Evolutionary conservation across 2,888 invertebrate genomes (phyloP).

Genomic region (Hirtodrosophila cameraria): DNA sequence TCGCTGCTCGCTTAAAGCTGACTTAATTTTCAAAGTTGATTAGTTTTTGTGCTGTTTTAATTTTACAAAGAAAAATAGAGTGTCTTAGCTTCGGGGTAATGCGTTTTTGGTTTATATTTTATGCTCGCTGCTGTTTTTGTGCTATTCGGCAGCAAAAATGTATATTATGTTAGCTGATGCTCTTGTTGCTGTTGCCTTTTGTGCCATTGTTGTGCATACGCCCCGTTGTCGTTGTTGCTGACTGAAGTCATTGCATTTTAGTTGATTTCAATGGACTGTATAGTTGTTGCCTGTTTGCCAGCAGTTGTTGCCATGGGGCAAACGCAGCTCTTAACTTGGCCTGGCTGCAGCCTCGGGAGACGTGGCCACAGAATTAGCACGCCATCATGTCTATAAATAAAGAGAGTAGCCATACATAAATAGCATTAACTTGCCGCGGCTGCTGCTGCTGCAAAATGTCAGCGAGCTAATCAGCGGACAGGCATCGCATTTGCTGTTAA

Average conservation of each 20-base stretch:
- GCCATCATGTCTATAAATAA: conserved; percentile 69
- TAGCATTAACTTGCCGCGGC: conserved; percentile 57
- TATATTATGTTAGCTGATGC: conserved; percentile 48
- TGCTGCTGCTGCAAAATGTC: conserved; percentile 60
- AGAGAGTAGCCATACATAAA: conserved; percentile 60
- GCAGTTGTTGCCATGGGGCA: conserved; percentile 34
- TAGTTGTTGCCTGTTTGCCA: conserved; percentile 11
- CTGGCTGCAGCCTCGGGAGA: conserved; percentile 43
- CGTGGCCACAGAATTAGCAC: conserved; percentile 68
- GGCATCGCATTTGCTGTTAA: conserved; percentile 66
- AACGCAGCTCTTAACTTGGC: conserved; percentile 30
- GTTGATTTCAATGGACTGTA: too few species aligned
- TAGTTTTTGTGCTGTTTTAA: not conserved
- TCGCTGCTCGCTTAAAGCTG: not conserved
- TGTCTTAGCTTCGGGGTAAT: conserved; percentile 15
- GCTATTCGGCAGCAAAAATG: conserved; percentile 46
- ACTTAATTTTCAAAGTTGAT: too few species aligned
- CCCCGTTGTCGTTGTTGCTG: conserved; percentile 49
- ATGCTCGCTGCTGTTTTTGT: conserved; percentile 33
- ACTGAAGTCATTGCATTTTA: conserved; percentile 62
- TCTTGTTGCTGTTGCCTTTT: conserved; percentile 38
- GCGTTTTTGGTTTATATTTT: conserved; percentile 7
- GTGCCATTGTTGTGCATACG: conserved; percentile 71
- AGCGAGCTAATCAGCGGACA: conserved; percentile 68
- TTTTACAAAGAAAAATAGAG: conserved; percentile 18